phyloP scores from a whole-genome alignment of 2,888 invertebrate species.

The Lasioglossum pauxillum region DNA sequence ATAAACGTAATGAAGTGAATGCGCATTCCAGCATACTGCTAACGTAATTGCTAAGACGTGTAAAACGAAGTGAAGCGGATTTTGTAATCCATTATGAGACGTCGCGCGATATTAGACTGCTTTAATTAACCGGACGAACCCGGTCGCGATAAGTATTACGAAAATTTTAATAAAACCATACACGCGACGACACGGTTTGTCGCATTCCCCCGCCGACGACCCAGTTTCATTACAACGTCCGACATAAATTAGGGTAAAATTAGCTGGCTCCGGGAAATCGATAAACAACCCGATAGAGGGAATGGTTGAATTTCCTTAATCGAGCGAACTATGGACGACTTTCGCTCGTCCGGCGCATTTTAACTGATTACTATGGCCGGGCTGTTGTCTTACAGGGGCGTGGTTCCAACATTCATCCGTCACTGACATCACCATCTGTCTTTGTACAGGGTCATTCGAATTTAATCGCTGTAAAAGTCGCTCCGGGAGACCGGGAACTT shows the following conservation, averaged over 20 bases:
- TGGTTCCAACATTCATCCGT: constrained; percentile 58
- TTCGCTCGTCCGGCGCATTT: constrained; percentile 46
- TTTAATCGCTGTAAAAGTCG: background rate
- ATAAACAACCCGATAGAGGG: constrained; percentile 38
- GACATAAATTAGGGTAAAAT: constrained; percentile 42
- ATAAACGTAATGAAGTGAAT: background rate
- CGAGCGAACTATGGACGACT: constrained; percentile 36
- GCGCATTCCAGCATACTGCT: background rate
- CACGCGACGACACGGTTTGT: background rate
- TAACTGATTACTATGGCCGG: constrained; percentile 57
- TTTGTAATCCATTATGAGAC: background rate
- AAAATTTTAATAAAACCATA: constrained; percentile 35
- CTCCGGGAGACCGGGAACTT: background rate
- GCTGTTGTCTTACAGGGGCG: constrained; percentile 47
- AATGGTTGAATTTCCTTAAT: constrained; percentile 50
- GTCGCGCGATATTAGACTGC: background rate
- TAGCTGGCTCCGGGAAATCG: constrained; percentile 38
- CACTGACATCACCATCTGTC: constrained; percentile 54
- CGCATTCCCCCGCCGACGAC: background rate
- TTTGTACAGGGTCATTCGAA: constrained; percentile 34
- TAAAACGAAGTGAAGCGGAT: background rate
- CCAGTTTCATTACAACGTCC: constrained; percentile 25
- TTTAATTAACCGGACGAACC: constrained; percentile 27
- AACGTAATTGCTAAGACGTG: background rate
- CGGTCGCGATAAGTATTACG: background rate